Evolutionary conservation across 2,797 vertebrate species (phyloP), one percentile per base, ranked within the genome.

Genomic region (Orientallactaga sibirica): DNA sequence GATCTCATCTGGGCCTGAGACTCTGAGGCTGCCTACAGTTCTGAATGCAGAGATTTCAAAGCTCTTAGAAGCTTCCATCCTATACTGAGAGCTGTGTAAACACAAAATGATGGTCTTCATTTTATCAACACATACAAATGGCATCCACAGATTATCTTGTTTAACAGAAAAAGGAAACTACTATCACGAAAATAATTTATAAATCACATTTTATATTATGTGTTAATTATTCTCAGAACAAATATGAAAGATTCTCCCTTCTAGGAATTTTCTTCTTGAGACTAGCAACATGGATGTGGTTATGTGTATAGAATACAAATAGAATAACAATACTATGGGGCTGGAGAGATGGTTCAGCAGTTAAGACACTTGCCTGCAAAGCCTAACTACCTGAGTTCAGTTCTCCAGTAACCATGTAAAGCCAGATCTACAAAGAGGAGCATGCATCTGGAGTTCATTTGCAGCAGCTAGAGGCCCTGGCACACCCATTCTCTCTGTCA

Each of bases 31-130:
- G 48, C 16, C 12, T 74, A 41, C 11, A 14, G 24, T 61, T 66
- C 74, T 82, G 92, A 86, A 88, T 76, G 41, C 52, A 86, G 58
- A 92, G 18, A 92, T 84, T 64, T 94, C 43, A 41, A 71, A 88
- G 66, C 25, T 37, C 14, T 33, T 73, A 3, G 2, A 83, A 71
- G 14, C 22, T 83, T 82, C 83, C 55, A 84, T 19, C 20, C 86
- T 74, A 37, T n/a, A 19, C 33, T 43, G 58, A 81, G 70, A 91
- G 20, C 61, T 67, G 2, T 58, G n/a, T 20, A 74, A 25, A 55
- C 67, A 55, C 68, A 33, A 29, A 82, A 15, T 4, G 5, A 77
- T 37, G 43, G 64, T 71, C 25, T 82, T 66, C 55, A 18, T 73
- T 85, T 82, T 58, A 41, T n/a, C 29, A 73, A 78, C 64, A 24